Evolutionary conservation across 2,113 vertebrate genomes (phyloP).

Genomic region (Hippocampus zosterae): DNA sequence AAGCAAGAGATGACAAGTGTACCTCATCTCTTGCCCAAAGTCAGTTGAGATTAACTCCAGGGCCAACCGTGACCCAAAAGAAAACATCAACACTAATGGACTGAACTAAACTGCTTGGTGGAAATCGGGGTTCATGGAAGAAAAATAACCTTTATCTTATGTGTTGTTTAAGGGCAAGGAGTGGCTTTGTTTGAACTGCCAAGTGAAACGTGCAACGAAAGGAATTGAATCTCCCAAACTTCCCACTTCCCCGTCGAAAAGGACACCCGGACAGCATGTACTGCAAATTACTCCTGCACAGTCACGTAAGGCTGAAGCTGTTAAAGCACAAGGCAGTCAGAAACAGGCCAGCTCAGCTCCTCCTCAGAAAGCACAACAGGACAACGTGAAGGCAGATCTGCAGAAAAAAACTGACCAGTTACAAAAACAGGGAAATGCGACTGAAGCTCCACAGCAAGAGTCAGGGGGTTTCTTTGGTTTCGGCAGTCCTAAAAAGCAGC

Average conservation of each 20-base stretch:
- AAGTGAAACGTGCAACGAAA: conserved; percentile 85
- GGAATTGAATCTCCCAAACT: conserved; percentile 67
- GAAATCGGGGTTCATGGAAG: background rate
- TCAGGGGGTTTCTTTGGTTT: conserved; percentile 69
- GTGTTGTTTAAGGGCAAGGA: conserved; percentile 78
- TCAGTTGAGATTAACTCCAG: background rate
- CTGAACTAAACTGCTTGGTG: background rate
- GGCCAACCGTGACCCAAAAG: background rate
- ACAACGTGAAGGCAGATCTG: conserved; percentile 37
- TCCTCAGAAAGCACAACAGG: conserved; percentile 52
- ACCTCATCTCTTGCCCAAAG: background rate
- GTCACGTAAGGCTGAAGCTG: conserved; percentile 40
- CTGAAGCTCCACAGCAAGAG: conserved; percentile 50
- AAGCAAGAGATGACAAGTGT: background rate
- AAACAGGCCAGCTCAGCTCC: conserved; percentile 40
- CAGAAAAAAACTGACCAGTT: conserved; percentile 53
- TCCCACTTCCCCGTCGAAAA: conserved; percentile 28
- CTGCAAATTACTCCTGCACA: conserved; percentile 48
- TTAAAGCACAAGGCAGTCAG: conserved; percentile 30
- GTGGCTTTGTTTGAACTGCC: conserved; percentile 96
- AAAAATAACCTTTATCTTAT: background rate
- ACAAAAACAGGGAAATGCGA: conserved; percentile 53
- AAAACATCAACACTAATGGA: background rate
- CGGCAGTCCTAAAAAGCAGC: conserved; percentile 58
- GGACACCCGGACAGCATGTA: conserved; percentile 18